These are phyloP conservation scores for Lepidocyrtinus sp. DNA, from an alignment of 2,888 invertebrate species.

Conservation along the genomic window DNA sequence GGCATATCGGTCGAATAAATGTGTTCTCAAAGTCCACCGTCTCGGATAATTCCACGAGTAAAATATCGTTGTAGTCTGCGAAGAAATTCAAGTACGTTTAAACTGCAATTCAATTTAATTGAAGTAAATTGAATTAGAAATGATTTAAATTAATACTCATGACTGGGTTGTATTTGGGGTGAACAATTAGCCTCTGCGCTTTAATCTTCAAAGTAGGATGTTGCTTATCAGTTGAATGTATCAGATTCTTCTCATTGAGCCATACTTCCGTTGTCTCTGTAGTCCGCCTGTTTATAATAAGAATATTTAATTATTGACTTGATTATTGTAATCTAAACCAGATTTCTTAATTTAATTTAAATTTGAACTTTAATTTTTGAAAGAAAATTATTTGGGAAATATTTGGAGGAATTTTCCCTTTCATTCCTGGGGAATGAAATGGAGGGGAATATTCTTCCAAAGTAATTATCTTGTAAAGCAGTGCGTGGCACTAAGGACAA, in stretches of 20 bases:
- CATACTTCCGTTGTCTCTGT: conserved; percentile 54
- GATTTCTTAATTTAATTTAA: background rate
- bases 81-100: background rate
- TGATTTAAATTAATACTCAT: conserved; percentile 36
- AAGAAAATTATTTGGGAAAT: too few species aligned
- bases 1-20: conserved; percentile 56
- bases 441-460: background rate
- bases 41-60: conserved; percentile 48
- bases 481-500: conserved; percentile 73
- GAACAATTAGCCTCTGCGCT: conserved; percentile 44
- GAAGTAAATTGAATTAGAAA: background rate
- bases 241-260: conserved; percentile 49
- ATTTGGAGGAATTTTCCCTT: too few species aligned
- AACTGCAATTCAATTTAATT: too few species aligned
- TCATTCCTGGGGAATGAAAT: too few species aligned
- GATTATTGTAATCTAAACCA: background rate
- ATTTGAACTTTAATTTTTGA: too few species aligned
- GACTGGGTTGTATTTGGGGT: conserved; percentile 52
- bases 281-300: conserved; percentile 14
- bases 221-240: conserved; percentile 36
- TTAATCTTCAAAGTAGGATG: conserved; percentile 52
- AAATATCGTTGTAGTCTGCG: conserved; percentile 57
- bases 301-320: too few species aligned
- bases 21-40: conserved; percentile 39
- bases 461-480: conserved; percentile 72